Conservation (phyloP, 2,797 vertebrate species). For the Leuciscus waleckii region DNA sequence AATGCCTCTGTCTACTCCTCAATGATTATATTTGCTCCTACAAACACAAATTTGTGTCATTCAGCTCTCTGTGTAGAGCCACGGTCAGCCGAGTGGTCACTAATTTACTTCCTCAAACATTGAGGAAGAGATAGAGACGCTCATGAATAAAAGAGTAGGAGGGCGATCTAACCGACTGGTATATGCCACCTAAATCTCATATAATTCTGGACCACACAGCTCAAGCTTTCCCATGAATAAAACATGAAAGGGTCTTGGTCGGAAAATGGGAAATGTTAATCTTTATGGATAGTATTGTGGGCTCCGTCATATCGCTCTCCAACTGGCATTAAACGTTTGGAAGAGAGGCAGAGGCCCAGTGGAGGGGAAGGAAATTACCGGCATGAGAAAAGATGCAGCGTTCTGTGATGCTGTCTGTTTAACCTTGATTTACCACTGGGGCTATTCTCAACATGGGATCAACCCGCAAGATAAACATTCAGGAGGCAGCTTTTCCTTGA, state of each 20-base stretch:
- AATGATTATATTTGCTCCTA: conserved; percentile 8
- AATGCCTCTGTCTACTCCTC: neutral
- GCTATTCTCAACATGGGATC: neutral
- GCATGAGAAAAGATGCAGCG: conserved; percentile 37
- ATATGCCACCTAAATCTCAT: conserved; percentile 52
- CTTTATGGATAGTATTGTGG: conserved; percentile 49
- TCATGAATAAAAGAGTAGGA: conserved; percentile 47
- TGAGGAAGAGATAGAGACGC: conserved; percentile 10
- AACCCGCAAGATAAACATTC: neutral
- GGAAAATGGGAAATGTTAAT: conserved; percentile 59
- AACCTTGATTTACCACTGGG: conserved; percentile 22
- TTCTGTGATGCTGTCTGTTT: conserved; percentile 62
- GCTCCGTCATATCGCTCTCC: conserved; percentile 27
- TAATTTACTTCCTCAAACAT: conserved; percentile 17
- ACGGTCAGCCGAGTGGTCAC: neutral
- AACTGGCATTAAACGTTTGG: conserved; percentile 34
- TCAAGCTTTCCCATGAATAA: conserved; percentile 58
- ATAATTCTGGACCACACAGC: conserved; percentile 51
- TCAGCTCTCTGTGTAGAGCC: neutral
- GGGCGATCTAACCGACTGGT: conserved; percentile 51
- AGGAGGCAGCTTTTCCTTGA: neutral
- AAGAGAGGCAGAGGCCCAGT: neutral
- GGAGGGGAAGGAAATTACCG: conserved; percentile 42
- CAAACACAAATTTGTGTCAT: conserved; percentile 26
- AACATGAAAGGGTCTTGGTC: conserved; percentile 43